These are phyloP conservation scores for Oedothorax gibbosus DNA, from an alignment of 1,140 invertebrate genomes.

Conservation along the genomic window DNA sequence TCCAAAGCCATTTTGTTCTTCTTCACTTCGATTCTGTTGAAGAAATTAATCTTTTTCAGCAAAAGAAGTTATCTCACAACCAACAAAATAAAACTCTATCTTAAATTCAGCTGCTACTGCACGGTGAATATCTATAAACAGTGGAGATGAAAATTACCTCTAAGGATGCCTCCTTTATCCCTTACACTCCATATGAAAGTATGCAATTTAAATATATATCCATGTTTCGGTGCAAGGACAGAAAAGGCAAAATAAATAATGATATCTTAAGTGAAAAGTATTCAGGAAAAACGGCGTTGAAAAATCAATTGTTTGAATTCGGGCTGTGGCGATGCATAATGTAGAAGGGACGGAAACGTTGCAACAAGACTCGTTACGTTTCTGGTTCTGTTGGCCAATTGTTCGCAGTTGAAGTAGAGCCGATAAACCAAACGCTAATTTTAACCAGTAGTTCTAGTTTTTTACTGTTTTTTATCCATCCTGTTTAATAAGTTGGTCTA, in stretches of 20 bases:
- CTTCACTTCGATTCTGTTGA: constrained; percentile 17
- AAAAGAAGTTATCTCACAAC: too few species aligned
- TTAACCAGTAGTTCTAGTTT: too few species aligned
- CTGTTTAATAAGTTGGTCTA: too few species aligned
- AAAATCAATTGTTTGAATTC: constrained; percentile 58
- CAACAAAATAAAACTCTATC: too few species aligned
- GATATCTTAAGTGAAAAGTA: constrained; percentile 45
- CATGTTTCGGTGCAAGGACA: constrained; percentile 11
- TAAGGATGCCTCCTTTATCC: too few species aligned
- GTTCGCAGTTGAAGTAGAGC: too few species aligned
- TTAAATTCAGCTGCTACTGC: too few species aligned
- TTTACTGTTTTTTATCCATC: too few species aligned
- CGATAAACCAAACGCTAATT: too few species aligned
- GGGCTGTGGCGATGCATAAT: constrained; percentile 47
- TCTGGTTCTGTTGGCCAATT: too few species aligned
- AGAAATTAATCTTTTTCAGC: constrained; percentile 25
- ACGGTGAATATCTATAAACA: too few species aligned
- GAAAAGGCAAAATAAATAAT: constrained; percentile 24
- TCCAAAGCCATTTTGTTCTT: neutral
- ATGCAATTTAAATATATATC: constrained; percentile 32
- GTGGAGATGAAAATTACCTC: too few species aligned
- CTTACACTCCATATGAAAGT: neutral
- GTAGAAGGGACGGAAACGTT: constrained; percentile 40
- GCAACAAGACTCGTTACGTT: constrained; percentile 44
- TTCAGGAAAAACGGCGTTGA: constrained; percentile 33